Base-by-base conservation (phyloP, 2,888 invertebrate genomes). In the Rhagium mordax region DNA sequence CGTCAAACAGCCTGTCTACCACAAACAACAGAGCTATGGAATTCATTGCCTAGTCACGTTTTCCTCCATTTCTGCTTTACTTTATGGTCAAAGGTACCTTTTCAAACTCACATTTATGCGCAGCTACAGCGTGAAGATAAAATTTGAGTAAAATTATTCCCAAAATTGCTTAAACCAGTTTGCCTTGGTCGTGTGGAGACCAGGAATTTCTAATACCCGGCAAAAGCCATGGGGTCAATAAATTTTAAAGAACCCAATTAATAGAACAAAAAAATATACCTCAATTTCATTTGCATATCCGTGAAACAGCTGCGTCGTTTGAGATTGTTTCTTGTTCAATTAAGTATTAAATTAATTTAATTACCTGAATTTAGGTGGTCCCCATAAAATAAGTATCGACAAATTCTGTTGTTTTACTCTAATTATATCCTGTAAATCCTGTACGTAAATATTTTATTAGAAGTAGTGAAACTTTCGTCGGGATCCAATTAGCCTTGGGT, bases 241-340 rank as follows among this genome's bases (percentile, higher is more conserved):
- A 51, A 65, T 65, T 48, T 53, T 53, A 65, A 64, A 51, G 49
- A 29, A 7, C n/a, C 65, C 51, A 65, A 65, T 65, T 65, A 65
- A 59, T 10, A 15, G 57, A n/a, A 65, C 51, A 55, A 65, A 65
- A 65, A 53, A 41, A 20, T 20, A 20, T 53, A n/a, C 21, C 55
- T 65, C 33, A 53, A 33, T 65, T 65, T 65, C 51, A 65, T 65
- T 65, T 53, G 53, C 53, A 65, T 65, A 65, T 53, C 13, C 51
- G 33, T 16, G 29, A 65, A 65, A 10, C 53, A 65, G 65, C 65
- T 65, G 65, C 20, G 33, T 27, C 53, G 18, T 53, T 41, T 20
- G 53, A 65, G 33, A 65, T 53, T 65, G 65, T 51, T 53, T 29
- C 53, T 65, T 65, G 51, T 53, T 49, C 65, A 53, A 51, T 65